A percentile compares a stretch with the other conserved stretches of the same genome.
Evolutionary conservation across 2,888 invertebrate genomes (phyloP).

Genomic region (Diaprepes abbreviatus): DNA sequence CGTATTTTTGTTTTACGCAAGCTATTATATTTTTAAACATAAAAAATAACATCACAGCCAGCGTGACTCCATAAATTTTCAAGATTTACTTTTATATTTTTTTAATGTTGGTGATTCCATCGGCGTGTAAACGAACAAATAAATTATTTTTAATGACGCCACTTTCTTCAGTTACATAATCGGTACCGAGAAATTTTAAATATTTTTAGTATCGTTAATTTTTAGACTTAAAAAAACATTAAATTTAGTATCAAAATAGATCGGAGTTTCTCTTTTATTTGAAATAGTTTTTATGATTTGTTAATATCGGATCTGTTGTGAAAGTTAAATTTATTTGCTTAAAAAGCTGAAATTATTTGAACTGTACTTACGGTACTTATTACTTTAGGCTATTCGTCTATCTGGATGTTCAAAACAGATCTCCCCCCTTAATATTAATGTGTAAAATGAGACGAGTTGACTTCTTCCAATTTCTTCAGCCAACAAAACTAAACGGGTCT

Average conservation of each 20-base stretch:
- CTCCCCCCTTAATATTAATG: too few relatives aligned
- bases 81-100: not conserved
- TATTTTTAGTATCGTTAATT: not conserved
- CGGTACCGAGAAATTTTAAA: not conserved
- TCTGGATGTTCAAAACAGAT: too few relatives aligned
- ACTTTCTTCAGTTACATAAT: not conserved
- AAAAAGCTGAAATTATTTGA: not conserved
- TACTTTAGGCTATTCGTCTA: too few relatives aligned
- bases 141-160: not conserved
- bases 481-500: too few relatives aligned
- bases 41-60: not conserved
- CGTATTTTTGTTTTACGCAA: not conserved
- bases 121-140: too few relatives aligned
- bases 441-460: too few relatives aligned
- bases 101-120: too few relatives aligned
- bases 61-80: not conserved
- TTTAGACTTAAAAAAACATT: not conserved
- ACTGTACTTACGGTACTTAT: too few relatives aligned
- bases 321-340: not conserved
- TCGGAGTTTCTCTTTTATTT: conserved; percentile 4
- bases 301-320: not conserved
- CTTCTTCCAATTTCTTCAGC: too few relatives aligned
- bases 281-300: not conserved
- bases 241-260: not conserved
- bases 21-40: not conserved